Evolutionary conservation across 2,113 vertebrate species (phyloP).

Genomic region (Chionomys nivalis): DNA sequence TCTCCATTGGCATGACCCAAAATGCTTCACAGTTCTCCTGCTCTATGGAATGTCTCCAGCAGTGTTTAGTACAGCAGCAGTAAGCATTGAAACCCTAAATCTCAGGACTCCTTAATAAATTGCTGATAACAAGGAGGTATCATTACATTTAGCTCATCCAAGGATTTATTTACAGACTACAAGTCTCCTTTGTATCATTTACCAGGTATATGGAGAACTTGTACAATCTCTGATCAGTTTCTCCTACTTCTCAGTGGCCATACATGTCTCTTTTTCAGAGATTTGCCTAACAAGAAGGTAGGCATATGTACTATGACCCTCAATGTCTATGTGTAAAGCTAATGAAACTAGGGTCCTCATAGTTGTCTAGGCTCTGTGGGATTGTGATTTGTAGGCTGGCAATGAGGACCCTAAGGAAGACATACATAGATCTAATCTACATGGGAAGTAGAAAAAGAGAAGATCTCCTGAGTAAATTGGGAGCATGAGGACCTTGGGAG

Average conservation of each 20-base stretch:
- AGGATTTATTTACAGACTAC: accelerated
- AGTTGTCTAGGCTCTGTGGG: too few species aligned
- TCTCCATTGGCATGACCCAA: slow-evolving; percentile 15
- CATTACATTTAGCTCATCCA: background rate
- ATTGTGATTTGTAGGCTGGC: too few species aligned
- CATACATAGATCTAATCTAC: too few species aligned
- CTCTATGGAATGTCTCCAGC: background rate
- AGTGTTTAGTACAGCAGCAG: background rate
- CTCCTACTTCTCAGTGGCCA: background rate
- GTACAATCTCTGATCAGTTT: background rate
- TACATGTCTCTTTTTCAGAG: accelerated
- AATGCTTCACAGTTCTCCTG: background rate
- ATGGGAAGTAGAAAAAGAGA: too few species aligned
- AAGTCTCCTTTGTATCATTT: background rate
- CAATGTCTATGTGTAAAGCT: background rate
- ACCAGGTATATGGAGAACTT: accelerated
- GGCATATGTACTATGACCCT: background rate
- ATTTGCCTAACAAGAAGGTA: background rate
- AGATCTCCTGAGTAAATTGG: too few species aligned
- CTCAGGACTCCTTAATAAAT: background rate
- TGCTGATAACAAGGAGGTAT: background rate
- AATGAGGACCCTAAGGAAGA: too few species aligned
- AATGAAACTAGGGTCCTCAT: background rate
- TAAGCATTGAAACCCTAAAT: background rate
- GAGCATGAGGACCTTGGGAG: too few species aligned